Conservation (phyloP, 2,113 vertebrate species). For the Eudorcas thomsonii region DNA sequence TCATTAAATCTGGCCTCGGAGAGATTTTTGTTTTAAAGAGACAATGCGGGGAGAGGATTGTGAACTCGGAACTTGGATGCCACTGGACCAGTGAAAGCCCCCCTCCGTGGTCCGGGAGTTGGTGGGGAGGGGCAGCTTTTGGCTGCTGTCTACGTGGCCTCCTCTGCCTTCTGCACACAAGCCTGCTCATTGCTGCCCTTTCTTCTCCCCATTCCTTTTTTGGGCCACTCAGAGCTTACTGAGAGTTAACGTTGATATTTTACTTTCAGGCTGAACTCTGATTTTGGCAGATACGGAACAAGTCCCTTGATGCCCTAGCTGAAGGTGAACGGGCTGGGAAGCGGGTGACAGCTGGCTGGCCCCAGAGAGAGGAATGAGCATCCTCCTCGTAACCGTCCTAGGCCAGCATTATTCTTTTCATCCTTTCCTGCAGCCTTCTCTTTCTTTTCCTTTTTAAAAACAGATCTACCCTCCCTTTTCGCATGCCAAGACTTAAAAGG, state of each 20-base stretch:
- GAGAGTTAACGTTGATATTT: background rate
- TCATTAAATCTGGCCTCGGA: background rate
- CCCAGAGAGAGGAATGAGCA: background rate
- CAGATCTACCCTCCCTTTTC: background rate
- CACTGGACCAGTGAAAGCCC: fast-evolving
- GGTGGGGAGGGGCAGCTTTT: fast-evolving
- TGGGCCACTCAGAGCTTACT: background rate
- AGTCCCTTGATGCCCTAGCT: background rate
- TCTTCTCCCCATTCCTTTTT: fast-evolving
- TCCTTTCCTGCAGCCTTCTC: fast-evolving
- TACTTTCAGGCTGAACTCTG: background rate
- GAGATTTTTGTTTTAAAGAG: slow-evolving; percentile 38
- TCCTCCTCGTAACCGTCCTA: fast-evolving
- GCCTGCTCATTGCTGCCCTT: fast-evolving
- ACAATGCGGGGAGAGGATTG: background rate
- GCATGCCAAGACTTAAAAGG: slow-evolving; percentile 24
- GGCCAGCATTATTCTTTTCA: background rate
- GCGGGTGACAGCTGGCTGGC: background rate
- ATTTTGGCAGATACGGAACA: background rate
- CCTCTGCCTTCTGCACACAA: fast-evolving
- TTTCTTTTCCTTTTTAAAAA: background rate
- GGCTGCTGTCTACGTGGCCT: fast-evolving
- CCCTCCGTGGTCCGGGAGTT: background rate
- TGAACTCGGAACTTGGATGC: background rate
- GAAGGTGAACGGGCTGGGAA: background rate